Percentiles rank a stretch among this genome's conserved stretches.
phyloP scores from a whole-genome alignment of 2,797 vertebrate genomes.

The Chaenodraco wilsoni region DNA sequence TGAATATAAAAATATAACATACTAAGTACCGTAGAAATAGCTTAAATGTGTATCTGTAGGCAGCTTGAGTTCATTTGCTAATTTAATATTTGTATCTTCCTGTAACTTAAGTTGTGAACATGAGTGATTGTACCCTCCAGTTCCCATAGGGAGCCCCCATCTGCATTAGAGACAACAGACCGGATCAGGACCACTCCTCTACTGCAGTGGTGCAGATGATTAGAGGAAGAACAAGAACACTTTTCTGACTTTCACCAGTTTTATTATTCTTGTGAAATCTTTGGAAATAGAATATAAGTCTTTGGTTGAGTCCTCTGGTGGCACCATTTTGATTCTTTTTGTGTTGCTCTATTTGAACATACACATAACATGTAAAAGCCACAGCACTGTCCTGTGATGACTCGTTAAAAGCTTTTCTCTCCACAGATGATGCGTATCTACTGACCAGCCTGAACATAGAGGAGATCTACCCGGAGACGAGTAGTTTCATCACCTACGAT shows the following conservation, averaged over 20 bases:
- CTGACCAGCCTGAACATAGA: slow-evolving; percentile 96
- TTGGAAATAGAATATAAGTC: neutral
- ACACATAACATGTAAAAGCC: neutral
- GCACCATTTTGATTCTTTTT: neutral
- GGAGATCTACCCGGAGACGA: slow-evolving; percentile 96
- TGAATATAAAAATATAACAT: too few relatives aligned
- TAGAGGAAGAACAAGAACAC: neutral
- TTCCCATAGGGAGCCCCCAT: too few relatives aligned
- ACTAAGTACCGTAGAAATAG: too few relatives aligned
- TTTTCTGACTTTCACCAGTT: neutral
- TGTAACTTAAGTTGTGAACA: too few relatives aligned
- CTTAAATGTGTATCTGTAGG: too few relatives aligned
- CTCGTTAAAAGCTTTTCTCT: slow-evolving; percentile 12
- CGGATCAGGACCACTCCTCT: too few relatives aligned
- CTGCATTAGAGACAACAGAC: too few relatives aligned
- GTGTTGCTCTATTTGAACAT: neutral
- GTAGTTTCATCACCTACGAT: slow-evolving; percentile 97
- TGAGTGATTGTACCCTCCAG: too few relatives aligned
- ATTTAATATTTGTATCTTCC: too few relatives aligned
- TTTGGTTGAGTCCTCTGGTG: neutral
- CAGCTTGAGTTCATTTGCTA: too few relatives aligned
- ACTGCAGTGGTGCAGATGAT: neutral
- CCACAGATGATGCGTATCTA: slow-evolving; percentile 95
- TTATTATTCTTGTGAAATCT: neutral
- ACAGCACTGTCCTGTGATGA: neutral